Evolutionary conservation across 2,113 vertebrate genomes (phyloP).

Genomic region (Alces alces): DNA sequence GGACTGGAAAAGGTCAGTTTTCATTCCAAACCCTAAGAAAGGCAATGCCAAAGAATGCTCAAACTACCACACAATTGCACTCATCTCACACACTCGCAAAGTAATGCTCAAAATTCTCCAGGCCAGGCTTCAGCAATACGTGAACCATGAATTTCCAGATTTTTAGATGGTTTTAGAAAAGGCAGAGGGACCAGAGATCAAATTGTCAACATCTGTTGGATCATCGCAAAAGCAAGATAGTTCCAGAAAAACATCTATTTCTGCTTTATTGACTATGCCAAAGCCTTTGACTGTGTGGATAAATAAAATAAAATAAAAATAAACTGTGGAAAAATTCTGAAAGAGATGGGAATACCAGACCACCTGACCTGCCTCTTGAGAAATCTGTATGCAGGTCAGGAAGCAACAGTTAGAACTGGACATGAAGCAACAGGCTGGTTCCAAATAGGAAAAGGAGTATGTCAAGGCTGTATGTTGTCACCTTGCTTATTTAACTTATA

Average conservation of each 20-base stretch:
- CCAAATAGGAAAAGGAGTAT: neutral
- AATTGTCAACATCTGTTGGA: neutral
- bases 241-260: neutral
- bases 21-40: neutral
- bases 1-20: neutral
- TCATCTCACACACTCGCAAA: neutral
- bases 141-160: neutral
- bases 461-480: neutral
- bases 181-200: neutral
- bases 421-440: neutral
- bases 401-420: neutral
- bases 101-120: neutral
- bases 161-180: neutral
- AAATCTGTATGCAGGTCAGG: neutral
- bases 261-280: neutral
- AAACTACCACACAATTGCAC: neutral
- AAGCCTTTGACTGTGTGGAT: neutral
- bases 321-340: neutral
- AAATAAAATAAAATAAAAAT: neutral
- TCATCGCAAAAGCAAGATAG: neutral
- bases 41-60: neutral
- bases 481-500: neutral
- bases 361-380: neutral
- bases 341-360: neutral
- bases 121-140: neutral